Evolutionary conservation across 2,888 invertebrate species (phyloP), one percentile per base, ranked within the genome.

Genomic region (Iselma pallidipennis): DNA sequence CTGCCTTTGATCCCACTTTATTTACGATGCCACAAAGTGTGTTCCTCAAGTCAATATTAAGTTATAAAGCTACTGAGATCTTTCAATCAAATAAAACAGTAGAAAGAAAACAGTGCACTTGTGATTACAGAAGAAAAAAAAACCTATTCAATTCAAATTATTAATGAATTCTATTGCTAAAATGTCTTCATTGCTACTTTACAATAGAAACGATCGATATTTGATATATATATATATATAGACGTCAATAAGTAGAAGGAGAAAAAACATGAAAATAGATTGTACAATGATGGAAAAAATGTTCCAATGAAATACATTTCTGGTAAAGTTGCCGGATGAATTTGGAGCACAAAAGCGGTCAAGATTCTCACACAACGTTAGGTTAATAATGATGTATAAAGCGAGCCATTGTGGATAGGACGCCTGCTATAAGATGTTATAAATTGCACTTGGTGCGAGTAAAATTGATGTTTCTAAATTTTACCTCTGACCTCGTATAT

Each of bases 381-480:
- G 70, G 72, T 72, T 74, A 74, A 75, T 74, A 73, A 75, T 72
- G 73, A 75, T 71, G 71, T 74, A 75, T 73, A 75, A 74, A 74
- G 71, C 68, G 69, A 66, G 68, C 72, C 69, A 71, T 71, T 74
- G 73, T 67, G 72, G 70, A 45, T 19, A 21, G 65, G 69, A 71
- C 70, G 73, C 65, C 67, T 66, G 66, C 65, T 72, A 71, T 71
- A 73, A 72, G 76, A 75, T 68, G 74, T 75, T 73, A 75, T 76
- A 76, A 75, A 75, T 76, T 74, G 72, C 72, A 74, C 69, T 69
- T 68, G 70, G 71, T 69, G 70, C 70, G 63, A 69, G 73, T 67
- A 72, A 76, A 76, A 76, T 76, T 74, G 74, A 76, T 76, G 74
- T 69, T 66, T 70, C 66, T 67, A 70, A 75, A 75, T 75, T 71